Base-by-base conservation (phyloP, 1,140 invertebrate species). In the Micrasema minimum region DNA sequence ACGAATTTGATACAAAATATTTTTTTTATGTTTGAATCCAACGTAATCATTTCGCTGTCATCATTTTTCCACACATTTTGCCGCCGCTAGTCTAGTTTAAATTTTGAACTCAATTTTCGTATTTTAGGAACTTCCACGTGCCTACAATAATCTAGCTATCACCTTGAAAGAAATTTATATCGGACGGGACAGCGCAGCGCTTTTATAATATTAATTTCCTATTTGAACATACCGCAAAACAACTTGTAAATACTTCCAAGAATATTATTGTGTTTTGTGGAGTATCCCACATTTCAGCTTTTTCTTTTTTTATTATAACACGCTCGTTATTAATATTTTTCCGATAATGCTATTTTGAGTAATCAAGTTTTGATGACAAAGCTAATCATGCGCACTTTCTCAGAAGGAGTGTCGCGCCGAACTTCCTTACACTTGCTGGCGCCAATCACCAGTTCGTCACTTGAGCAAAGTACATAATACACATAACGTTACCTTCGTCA, bases 321-420 rank as follows among this genome's bases (percentile, higher is more conserved):
- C 37, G 48, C 6, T 23, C 14, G 31, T 59, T 18, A n/a, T 12
- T 20, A 59, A 59, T 38, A 31, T 59, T 59, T 53, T 59, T 31
- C 31, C 55, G 31, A 59, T 59, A 38, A 59, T 38, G 38, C 7
- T 59, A 38, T 38, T 55, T 59, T 38, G 31, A 59, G 55, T 59
- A 31, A 38, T 14, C 55, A 1, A 6, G 16, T 16, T 37, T 38
- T 59, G 55, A 59, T 59, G 55, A 38, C 53, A 38, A 16, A n/a
- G 53, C 53, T 37, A 57, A 57, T 35, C 35, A 11, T 12, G 53
- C 23, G 5, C 35, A 6, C 23, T 26, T 10, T 12, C 14, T 2
- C 55, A 6, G 31, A 12, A 31, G 35, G 31, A 11, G 26, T 7
- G 26, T 31, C 26, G 26, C 26, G 7, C 26, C 26, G n/a, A n/a